Conservation (phyloP, 2,113 vertebrate species). For the Hyaena hyaena region DNA sequence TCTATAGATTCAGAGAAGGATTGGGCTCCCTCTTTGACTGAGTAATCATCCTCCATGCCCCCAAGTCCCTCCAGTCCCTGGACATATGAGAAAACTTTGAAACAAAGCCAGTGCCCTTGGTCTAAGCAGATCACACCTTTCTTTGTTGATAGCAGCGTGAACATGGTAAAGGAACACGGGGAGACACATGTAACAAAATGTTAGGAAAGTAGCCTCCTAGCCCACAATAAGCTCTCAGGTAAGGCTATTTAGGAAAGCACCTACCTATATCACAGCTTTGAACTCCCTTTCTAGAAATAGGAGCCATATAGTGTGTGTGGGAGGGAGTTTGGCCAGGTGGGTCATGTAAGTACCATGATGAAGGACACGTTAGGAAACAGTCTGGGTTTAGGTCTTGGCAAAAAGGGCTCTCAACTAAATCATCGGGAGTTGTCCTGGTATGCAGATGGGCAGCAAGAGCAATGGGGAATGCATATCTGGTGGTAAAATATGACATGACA, state of each 20-base stretch:
- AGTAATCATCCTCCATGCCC: not conserved
- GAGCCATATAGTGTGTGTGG: not conserved
- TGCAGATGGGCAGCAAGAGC: not conserved
- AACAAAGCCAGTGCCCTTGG: not conserved
- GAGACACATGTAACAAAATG: not conserved
- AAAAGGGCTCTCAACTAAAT: not conserved
- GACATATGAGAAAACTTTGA: not conserved
- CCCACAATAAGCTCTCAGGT: not conserved
- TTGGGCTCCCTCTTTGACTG: not conserved
- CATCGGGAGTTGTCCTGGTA: not conserved
- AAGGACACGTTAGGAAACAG: not conserved
- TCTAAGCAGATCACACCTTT: not conserved
- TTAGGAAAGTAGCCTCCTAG: not conserved
- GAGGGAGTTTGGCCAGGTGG: not conserved
- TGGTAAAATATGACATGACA: not conserved
- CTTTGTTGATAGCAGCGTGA: not conserved
- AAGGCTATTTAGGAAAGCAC: not conserved
- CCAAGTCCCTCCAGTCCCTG: not conserved
- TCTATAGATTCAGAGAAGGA: not conserved
- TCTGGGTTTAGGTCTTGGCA: not conserved
- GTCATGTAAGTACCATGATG: not conserved
- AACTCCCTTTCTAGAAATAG: not conserved
- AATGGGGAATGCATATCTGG: accelerated
- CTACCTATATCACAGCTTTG: not conserved
- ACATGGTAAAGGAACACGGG: not conserved